phyloP scores from a whole-genome alignment of 2,113 vertebrate genomes.

The Glareola pratincola region DNA sequence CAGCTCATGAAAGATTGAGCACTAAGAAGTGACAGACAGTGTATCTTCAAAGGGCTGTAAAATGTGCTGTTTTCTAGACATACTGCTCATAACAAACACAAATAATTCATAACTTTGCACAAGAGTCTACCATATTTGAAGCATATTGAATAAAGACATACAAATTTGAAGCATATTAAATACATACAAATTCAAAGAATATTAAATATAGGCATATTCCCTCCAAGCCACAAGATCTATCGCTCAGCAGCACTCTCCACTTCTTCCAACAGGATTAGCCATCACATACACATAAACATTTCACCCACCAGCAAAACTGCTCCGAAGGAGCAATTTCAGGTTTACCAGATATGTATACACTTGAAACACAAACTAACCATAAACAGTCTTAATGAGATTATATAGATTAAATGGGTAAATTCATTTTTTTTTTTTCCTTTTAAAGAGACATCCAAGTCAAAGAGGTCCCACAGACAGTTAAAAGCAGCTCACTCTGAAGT shows the following conservation, averaged over 20 bases:
- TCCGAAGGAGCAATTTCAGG: constrained; percentile 4
- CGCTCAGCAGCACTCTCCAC: neutral
- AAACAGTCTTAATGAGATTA: constrained; percentile 19
- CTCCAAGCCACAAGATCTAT: neutral
- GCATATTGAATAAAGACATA: constrained; percentile 1
- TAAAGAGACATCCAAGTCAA: neutral
- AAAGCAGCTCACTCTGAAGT: neutral
- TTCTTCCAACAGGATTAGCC: neutral
- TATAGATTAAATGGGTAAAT: neutral
- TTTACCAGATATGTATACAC: neutral
- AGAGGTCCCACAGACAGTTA: neutral
- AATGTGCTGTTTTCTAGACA: constrained; percentile 20
- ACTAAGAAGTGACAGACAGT: constrained; percentile 1
- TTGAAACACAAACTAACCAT: neutral
- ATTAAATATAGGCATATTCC: neutral
- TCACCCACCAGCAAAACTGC: neutral
- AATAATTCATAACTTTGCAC: constrained; percentile 28
- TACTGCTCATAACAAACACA: neutral
- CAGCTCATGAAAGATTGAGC: neutral
- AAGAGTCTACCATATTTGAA: neutral
- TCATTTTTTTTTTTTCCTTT: neutral
- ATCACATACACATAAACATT: neutral
- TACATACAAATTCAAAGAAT: neutral
- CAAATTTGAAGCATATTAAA: constrained; percentile 1
- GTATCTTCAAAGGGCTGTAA: constrained; percentile 30